Base-by-base conservation (phyloP, 2,797 vertebrate species). In the Leptatherina wallacei region DNA sequence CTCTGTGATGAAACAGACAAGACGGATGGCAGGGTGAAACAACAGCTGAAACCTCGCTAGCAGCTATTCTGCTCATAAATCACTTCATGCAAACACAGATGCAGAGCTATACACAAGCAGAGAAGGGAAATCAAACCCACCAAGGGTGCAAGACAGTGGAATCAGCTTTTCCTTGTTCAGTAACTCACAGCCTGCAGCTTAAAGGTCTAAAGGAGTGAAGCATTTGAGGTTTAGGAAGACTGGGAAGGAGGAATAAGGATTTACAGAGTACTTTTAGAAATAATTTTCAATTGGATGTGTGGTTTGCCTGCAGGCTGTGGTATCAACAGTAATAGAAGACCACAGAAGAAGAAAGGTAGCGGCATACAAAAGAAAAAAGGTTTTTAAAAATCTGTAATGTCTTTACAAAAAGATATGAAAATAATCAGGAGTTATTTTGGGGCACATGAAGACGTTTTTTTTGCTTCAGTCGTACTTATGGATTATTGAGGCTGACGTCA, bases 71-170 rank as follows among this genome's bases (percentile, higher is more conserved):
- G 14, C n/a, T 18, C 62, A 66, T 87, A 63, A 88, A 87, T 89
- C 82, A 47, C 64, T 32, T 73, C 44, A 75, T 35, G 49, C 66
- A 88, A 80, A 89, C 84, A 81, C 54, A 22, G 47, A 55, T 59
- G 67, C 81, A 49, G 13, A 2, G 33, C 52, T 16, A 22, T 35
- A 66, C 78, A 83, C 77, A 51, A 69, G 61, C 5, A 20, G 13
- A 22, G 44, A 14, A 27, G 60, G 61, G 47, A 68, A 33, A 52
- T 69, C 40, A 73, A 72, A 74, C 32, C 52, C 12, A 14, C 9
- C 0, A 36, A 59, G 36, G 1, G 6, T n/a, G 33, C 56, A 42
- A 58, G 55, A 18, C 13, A 0, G 51, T n/a, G 42, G 52, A 78
- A 64, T 35, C 82, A 55, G 59, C 61, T 68, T 49, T 65, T 55